Evolutionary conservation across 2,888 invertebrate genomes (phyloP), one percentile per base, ranked within the genome.

Genomic region (Cerceris ruficornis): DNA sequence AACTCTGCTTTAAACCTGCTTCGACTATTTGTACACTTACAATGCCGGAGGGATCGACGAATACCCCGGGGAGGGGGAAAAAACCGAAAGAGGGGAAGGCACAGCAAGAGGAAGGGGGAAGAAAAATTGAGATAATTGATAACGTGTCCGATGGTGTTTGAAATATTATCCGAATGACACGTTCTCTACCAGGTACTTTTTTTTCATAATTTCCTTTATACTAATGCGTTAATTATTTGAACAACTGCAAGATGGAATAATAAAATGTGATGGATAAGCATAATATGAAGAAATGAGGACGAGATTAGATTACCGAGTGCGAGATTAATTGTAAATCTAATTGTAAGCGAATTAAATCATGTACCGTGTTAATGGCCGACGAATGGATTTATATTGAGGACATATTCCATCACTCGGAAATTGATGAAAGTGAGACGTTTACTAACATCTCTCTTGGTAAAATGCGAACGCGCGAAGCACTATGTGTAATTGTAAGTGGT

Each of bases 1-100:
- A 41, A 66, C 67, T 50, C 39, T 55, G 66, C 59, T 82, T 82
- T 80, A 81, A 86, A 85, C 74, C 74, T 69, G 80, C 71, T 69
- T 55, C 50, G 15, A 54, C 69, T 57, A 52, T 61, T 55, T 28
- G 28, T 28, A 28, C 28, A 28, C 28, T 41, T 17, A 9, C n/a
- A 9, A 39, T 39, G 4, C 39, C 13, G 46, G 41, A 54, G 28
- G 46, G 46, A 46, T 11, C 43, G 42, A 7, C 60, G 13, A 39
- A 28, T 52, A 13, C 8, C 13, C 49, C 43, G 72, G 71, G 9
- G 71, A 57, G 74, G 75, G 72, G 69, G 69, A 73, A 80, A 82
- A 77, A 50, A 52, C 59, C 17, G 57, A 50, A 60, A 71, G 75
- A 46, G 73, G 64, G 61, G 66, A 52, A 49, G 43, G 55, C 14